Evolutionary conservation across 2,113 vertebrate genomes (phyloP), one percentile per base, ranked within the genome.

Genomic region (Oreochromis niloticus): DNA sequence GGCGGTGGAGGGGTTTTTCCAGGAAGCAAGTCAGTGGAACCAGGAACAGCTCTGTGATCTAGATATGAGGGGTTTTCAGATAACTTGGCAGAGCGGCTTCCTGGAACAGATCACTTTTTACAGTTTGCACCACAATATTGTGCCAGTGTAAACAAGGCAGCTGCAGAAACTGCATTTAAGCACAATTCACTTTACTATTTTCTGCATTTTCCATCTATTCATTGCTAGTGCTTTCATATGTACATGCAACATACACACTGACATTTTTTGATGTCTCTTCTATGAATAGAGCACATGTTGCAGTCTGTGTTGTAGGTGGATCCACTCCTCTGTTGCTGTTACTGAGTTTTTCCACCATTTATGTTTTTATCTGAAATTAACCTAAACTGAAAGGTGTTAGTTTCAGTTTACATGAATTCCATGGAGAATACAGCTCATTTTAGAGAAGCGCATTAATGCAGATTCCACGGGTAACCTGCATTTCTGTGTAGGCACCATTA

Each of bases 391-490:
- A 48, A 46, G 68, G 68, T 2, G 0, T 30, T 73, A 46, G 41
- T 17, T 73, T 27, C 14, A 48, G 41, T 73, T 46, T 46, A 73
- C 13, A 73, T 46, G 13, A 43, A 46, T 27, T 73, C 22, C 66
- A 46, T 46, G 41, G 68, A 73, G 22, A 73, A 48, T 17, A 48
- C 1, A 73, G 24, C 3, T 73, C 9, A 73, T 0, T 73, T 0
- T 17, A 73, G 41, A 48, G 13, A 73, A 48, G 68, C 14, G 9
- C 66, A 73, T 43, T 43, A 43, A 43, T 73, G 66, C n/a, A 3
- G 16, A 36, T 19, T 63, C 16, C 9, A 19, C 1, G 30, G 30
- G 2, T 73, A 17, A 27, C 8, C 1, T 73, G 0, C 68, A 46
- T 22, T 6, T 46, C 22, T 17, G 22, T 73, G n/a, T 27, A 73